Evolutionary conservation across 1,140 invertebrate species (phyloP).

Genomic region (Drepana arcuata): DNA sequence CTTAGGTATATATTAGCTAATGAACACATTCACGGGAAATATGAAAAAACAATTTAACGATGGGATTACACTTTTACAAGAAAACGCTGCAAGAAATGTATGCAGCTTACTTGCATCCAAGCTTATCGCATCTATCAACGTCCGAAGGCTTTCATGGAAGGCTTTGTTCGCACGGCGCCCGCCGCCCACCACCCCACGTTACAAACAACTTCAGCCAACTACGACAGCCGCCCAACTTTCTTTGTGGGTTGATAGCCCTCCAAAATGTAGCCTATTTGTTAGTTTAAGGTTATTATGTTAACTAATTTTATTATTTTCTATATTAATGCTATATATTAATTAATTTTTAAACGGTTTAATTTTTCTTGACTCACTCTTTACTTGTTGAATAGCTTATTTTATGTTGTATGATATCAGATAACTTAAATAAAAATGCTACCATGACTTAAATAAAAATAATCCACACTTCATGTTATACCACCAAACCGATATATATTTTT

Average conservation of each 20-base stretch:
- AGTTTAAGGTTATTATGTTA: constrained; percentile 15
- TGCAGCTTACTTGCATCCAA: constrained; percentile 67
- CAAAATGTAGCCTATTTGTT: constrained; percentile 29
- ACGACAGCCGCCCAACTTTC: constrained; percentile 34
- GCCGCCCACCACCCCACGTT: constrained; percentile 19
- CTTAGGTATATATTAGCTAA: too few relatives aligned
- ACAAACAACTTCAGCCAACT: constrained; percentile 54
- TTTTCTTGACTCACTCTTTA: too few relatives aligned
- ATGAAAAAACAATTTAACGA: constrained; percentile 3
- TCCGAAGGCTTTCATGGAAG: constrained; percentile 69
- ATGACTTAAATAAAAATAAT: too few relatives aligned
- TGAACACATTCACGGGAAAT: too few relatives aligned
- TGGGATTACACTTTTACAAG: constrained; percentile 28
- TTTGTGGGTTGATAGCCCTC: constrained; percentile 36
- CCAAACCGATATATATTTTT: too few relatives aligned
- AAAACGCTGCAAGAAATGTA: constrained; percentile 59
- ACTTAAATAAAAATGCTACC: too few relatives aligned
- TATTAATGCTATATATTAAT: too few relatives aligned
- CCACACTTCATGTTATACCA: too few relatives aligned
- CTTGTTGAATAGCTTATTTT: too few relatives aligned
- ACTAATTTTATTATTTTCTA: too few relatives aligned
- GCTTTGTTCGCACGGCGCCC: constrained; percentile 55
- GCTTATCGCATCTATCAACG: constrained; percentile 71
- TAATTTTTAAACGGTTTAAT: too few relatives aligned
- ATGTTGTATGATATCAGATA: too few relatives aligned